phyloP scores from a whole-genome alignment of 2,113 vertebrate genomes.

The Sylvietta virens region DNA sequence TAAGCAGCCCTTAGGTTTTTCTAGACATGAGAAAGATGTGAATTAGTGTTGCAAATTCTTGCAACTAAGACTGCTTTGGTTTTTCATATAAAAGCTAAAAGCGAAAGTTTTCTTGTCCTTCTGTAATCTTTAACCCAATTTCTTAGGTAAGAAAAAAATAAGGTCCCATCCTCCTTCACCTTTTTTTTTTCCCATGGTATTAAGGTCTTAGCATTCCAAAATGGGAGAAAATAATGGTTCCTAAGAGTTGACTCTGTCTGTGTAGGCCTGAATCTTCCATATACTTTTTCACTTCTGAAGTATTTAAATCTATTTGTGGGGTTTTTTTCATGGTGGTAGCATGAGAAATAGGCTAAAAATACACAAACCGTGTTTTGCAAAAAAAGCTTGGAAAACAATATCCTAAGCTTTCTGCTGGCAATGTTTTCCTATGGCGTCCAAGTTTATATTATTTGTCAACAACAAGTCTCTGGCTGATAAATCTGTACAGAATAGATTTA shows the following conservation, averaged over 20 bases:
- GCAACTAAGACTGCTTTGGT: not conserved
- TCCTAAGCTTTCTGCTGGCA: not conserved
- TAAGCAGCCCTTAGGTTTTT: not conserved
- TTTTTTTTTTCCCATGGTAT: fast-evolving
- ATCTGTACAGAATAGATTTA: not conserved
- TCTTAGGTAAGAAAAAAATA: not conserved
- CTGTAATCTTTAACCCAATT: not conserved
- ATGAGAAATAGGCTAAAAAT: not conserved
- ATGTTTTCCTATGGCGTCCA: not conserved
- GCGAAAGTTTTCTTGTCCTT: not conserved
- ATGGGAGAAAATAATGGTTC: not conserved
- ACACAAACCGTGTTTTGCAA: not conserved
- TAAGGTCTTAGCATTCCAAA: not conserved
- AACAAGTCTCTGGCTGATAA: not conserved
- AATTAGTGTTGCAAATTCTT: slow-evolving; percentile 35
- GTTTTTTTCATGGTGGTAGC: not conserved
- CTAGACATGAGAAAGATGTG: not conserved
- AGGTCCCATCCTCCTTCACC: not conserved
- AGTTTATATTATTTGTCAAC: not conserved
- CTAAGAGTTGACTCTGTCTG: not conserved
- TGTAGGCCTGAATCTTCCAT: not conserved
- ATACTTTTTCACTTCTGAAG: not conserved
- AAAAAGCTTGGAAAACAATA: not conserved
- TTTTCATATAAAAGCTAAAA: not conserved
- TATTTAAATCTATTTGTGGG: not conserved